Conservation (phyloP, 1,140 invertebrate genomes). For the Drosophila tristis region DNA sequence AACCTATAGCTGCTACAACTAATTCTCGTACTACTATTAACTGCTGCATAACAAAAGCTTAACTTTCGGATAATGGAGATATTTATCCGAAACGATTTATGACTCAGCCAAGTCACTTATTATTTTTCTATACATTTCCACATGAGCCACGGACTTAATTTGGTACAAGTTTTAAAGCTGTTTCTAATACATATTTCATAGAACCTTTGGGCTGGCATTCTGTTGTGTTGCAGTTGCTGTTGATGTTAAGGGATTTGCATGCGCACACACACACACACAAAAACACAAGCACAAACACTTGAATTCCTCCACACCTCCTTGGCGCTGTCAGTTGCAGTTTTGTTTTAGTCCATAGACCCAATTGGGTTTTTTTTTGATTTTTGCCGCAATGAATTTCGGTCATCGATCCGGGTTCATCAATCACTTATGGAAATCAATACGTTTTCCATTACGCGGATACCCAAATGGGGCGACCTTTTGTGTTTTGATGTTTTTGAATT, state of each 20-base stretch:
- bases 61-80: too few relatives aligned
- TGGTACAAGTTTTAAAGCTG: slow-evolving; percentile 28
- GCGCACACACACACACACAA: neutral
- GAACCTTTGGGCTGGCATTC: slow-evolving; percentile 36
- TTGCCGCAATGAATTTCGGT: slow-evolving; percentile 23
- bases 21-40: too few relatives aligned
- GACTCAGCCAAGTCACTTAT: neutral
- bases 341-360: slow-evolving; percentile 41
- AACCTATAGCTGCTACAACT: too few relatives aligned
- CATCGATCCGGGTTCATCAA: slow-evolving; percentile 52
- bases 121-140: slow-evolving; percentile 20
- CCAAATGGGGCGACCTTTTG: slow-evolving; percentile 30
- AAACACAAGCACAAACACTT: neutral
- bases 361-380: slow-evolving; percentile 20
- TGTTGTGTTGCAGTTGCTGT: slow-evolving; percentile 25
- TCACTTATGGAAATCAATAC: slow-evolving; percentile 64
- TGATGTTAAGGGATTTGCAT: slow-evolving; percentile 64
- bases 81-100: neutral
- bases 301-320: neutral
- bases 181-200: slow-evolving; percentile 47
- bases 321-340: slow-evolving; percentile 58
- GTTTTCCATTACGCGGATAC: slow-evolving; percentile 31
- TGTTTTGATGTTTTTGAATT: slow-evolving; percentile 47
- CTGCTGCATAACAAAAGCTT: too few relatives aligned
- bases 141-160: slow-evolving; percentile 39